These are phyloP conservation scores for Crotalus tigris DNA, from an alignment of 2,113 vertebrate genomes.

Conservation along the genomic window DNA sequence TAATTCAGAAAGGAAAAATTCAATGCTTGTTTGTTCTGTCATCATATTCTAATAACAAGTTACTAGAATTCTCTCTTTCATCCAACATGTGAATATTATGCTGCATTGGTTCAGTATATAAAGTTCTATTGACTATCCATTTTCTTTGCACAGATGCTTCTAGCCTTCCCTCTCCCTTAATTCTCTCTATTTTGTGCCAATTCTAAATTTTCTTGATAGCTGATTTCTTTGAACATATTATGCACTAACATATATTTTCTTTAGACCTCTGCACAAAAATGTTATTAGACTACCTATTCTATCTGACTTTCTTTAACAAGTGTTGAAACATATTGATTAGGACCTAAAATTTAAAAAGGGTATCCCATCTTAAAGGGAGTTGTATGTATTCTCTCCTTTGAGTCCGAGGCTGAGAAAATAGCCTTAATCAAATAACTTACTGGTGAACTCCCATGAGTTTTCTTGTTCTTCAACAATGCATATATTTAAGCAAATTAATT, in stretches of 20 bases:
- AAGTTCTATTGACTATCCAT: background rate
- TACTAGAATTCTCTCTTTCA: background rate
- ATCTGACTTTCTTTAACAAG: background rate
- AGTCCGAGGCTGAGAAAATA: background rate
- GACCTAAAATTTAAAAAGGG: background rate
- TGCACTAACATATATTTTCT: background rate
- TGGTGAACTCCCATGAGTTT: background rate
- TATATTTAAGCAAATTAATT: background rate
- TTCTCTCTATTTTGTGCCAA: background rate
- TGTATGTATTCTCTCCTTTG: background rate
- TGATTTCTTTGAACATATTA: background rate
- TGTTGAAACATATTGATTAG: background rate
- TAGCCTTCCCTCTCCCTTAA: background rate
- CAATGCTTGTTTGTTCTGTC: too few species aligned
- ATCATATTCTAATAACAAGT: background rate
- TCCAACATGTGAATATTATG: background rate
- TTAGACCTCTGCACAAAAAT: background rate
- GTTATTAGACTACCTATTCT: background rate
- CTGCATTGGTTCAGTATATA: background rate
- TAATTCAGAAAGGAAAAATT: background rate
- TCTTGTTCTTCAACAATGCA: background rate
- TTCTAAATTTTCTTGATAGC: background rate
- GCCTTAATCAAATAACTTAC: background rate
- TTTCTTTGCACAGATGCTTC: background rate
- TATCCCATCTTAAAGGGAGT: background rate